These are phyloP conservation scores for Lasioglossum zephyrum DNA, from an alignment of 2,888 invertebrate genomes.

Conservation along the genomic window DNA sequence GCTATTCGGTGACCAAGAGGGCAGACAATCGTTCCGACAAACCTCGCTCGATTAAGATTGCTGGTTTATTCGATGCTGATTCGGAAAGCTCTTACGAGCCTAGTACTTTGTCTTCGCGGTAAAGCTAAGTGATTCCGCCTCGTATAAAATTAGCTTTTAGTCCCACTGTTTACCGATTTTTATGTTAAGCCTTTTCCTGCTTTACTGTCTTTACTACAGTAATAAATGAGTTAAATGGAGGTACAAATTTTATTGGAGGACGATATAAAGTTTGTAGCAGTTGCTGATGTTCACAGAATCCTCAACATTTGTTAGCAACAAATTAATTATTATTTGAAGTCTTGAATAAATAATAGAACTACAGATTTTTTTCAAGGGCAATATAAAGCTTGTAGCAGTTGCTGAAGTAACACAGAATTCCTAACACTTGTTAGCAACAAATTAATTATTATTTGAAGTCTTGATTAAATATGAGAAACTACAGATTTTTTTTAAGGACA, in stretches of 20 bases:
- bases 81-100: neutral
- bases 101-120: neutral
- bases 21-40: slow-evolving; percentile 21
- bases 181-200: neutral
- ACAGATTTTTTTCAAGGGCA: neutral
- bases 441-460: too few species aligned
- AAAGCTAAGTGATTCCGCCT: neutral
- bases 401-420: neutral
- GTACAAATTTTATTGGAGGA: neutral
- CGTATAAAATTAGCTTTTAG: neutral
- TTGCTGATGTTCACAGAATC: slow-evolving; percentile 1
- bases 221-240: too few species aligned
- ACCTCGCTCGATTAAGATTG: slow-evolving; percentile 28
- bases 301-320: neutral
- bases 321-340: too few species aligned
- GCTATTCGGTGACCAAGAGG: slow-evolving; percentile 17
- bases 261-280: neutral
- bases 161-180: neutral
- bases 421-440: neutral
- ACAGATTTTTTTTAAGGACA: neutral
- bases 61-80: slow-evolving; percentile 7
- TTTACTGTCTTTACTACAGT: neutral
- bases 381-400: neutral
- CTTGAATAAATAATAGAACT: too few species aligned
- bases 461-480: too few species aligned